phyloP scores from a whole-genome alignment of 2,888 invertebrate genomes.

The Pammene aurita region DNA sequence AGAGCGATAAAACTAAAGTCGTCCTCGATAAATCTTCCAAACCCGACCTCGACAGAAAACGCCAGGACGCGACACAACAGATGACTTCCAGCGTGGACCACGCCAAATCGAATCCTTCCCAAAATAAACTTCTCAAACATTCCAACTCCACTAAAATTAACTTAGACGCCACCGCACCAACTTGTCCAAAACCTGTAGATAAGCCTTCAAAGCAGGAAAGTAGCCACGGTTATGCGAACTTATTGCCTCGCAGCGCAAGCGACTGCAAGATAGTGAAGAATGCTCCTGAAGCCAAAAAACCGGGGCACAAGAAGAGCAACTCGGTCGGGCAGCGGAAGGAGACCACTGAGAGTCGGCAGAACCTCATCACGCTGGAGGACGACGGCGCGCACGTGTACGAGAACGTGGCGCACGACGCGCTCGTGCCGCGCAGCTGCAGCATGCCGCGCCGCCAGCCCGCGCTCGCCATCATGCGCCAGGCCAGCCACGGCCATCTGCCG shows the following conservation, averaged over 20 bases:
- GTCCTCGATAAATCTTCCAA: constrained; percentile 83
- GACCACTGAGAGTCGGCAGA: constrained; percentile 78
- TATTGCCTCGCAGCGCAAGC: constrained; percentile 74
- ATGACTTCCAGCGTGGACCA: constrained; percentile 57
- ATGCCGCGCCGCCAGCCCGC: constrained; percentile 75
- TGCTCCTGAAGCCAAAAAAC: constrained; percentile 61
- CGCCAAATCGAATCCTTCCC: constrained; percentile 60
- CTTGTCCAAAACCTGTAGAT: constrained; percentile 57
- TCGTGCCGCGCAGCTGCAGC: constrained; percentile 74
- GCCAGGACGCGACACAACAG: constrained; percentile 60
- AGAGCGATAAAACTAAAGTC: constrained; percentile 86
- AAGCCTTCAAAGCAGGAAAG: constrained; percentile 56
- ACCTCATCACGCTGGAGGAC: constrained; percentile 74
- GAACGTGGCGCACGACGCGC: constrained; percentile 67
- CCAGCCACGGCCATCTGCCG: constrained; percentile 72
- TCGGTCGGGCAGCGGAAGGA: constrained; percentile 75
- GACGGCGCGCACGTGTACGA: constrained; percentile 76
- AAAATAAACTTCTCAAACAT: constrained; percentile 60
- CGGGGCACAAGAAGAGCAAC: constrained; percentile 76
- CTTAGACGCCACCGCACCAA: constrained; percentile 51
- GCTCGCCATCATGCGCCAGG: constrained; percentile 64
- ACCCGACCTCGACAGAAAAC: constrained; percentile 74
- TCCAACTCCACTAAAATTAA: constrained; percentile 60
- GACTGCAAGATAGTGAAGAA: constrained; percentile 73
- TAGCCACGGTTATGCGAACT: constrained; percentile 70